Evolutionary conservation across 2,888 invertebrate genomes (phyloP).

Genomic region (Dynastes tityus): DNA sequence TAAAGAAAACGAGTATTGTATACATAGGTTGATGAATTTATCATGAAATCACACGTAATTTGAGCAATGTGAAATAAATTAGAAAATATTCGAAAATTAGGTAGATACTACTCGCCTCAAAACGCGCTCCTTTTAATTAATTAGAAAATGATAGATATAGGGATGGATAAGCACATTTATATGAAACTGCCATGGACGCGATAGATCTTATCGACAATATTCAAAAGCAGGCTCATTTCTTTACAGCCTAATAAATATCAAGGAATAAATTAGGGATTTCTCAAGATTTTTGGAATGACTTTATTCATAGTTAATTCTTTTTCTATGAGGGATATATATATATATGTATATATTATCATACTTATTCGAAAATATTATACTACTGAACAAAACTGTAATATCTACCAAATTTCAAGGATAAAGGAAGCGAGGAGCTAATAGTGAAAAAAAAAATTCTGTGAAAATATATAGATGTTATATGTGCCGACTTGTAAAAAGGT

Average conservation of each 20-base stretch:
- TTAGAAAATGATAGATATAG: conserved; percentile 29
- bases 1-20: conserved; percentile 43
- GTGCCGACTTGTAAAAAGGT: conserved; percentile 55
- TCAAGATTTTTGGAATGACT: conserved; percentile 8
- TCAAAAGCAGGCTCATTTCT: conserved; percentile 36
- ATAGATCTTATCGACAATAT: conserved; percentile 32
- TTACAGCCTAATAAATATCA: conserved; percentile 32
- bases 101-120: conserved; percentile 45
- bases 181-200: conserved; percentile 31
- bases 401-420: conserved; percentile 46
- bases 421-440: conserved; percentile 56
- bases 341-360: neutral
- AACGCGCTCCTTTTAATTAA: conserved; percentile 10
- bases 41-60: conserved; percentile 47
- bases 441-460: conserved; percentile 54
- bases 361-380: conserved; percentile 26
- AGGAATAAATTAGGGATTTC: conserved; percentile 26
- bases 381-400: conserved; percentile 40
- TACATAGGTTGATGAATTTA: conserved; percentile 56
- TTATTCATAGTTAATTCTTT: conserved; percentile 21
- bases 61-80: conserved; percentile 44
- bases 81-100: conserved; percentile 46
- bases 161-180: conserved; percentile 32
- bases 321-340: conserved; percentile 25
- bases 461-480: conserved; percentile 54